phyloP scores from a whole-genome alignment of 2,888 invertebrate species.

The Chaetogeoica ovagalla region DNA sequence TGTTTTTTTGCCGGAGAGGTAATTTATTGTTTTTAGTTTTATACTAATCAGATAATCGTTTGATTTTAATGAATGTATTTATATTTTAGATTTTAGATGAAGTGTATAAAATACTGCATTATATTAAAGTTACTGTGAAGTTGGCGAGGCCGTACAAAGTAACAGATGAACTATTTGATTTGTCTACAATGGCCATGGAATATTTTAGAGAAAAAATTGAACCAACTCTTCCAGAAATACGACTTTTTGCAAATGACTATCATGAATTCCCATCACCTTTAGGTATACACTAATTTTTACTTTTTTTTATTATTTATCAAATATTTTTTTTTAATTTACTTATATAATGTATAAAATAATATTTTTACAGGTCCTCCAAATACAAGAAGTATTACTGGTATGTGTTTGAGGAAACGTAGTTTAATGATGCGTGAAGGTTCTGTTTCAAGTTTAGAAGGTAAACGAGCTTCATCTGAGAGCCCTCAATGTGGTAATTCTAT shows the following conservation, averaged over 20 bases:
- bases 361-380: constrained; percentile 28
- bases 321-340: background rate
- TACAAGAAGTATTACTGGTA: constrained; percentile 45
- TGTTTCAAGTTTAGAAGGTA: constrained; percentile 48
- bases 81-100: constrained; percentile 83
- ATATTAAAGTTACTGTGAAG: constrained; percentile 80
- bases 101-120: constrained; percentile 81
- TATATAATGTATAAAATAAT: background rate
- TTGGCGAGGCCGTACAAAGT: constrained; percentile 87
- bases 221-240: constrained; percentile 83
- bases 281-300: background rate
- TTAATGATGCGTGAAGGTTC: constrained; percentile 51
- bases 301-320: background rate
- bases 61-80: constrained; percentile 11
- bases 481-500: constrained; percentile 62
- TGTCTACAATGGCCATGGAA: constrained; percentile 97
- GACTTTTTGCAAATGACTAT: constrained; percentile 83
- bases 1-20: constrained; percentile 95
- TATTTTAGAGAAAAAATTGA: constrained; percentile 94
- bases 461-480: constrained; percentile 45
- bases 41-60: background rate
- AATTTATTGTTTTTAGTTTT: constrained; percentile 57
- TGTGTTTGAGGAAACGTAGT: constrained; percentile 51
- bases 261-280: constrained; percentile 66
- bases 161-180: constrained; percentile 89